These are phyloP conservation scores for Neofelis nebulosa DNA, from an alignment of 2,113 vertebrate species.

Conservation along the genomic window DNA sequence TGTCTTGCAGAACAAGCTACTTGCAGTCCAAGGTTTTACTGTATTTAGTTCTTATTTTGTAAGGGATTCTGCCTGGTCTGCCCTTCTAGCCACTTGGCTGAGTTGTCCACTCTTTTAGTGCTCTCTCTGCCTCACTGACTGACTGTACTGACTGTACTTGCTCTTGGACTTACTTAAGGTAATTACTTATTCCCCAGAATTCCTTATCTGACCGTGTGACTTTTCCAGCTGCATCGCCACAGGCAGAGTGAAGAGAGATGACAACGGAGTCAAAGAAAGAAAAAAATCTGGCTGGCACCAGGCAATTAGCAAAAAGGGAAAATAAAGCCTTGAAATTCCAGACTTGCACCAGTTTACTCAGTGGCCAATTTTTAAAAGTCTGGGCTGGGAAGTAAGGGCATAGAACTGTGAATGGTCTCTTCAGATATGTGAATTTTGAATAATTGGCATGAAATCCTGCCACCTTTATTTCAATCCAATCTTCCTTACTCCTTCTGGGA, in stretches of 20 bases:
- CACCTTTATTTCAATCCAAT: background rate
- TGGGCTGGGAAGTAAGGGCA: background rate
- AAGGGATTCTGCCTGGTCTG: background rate
- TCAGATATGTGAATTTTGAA: background rate
- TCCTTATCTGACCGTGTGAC: background rate
- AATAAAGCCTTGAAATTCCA: background rate
- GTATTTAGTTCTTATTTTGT: background rate
- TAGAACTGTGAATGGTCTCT: background rate
- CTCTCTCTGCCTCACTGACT: background rate
- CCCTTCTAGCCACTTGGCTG: background rate
- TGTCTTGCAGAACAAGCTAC: no score
- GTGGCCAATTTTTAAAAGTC: background rate
- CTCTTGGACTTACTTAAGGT: background rate
- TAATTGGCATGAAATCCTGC: background rate
- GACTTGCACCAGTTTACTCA: background rate
- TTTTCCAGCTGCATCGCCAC: background rate
- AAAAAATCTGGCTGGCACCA: background rate
- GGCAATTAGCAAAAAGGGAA: background rate
- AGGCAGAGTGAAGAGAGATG: background rate
- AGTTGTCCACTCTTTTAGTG: background rate
- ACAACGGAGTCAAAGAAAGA: background rate
- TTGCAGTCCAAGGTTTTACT: no score
- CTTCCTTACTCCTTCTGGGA: background rate
- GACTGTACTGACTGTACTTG: background rate
- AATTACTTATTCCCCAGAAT: background rate